Base-by-base conservation (phyloP, 2,888 invertebrate genomes). In the Boloria selene region DNA sequence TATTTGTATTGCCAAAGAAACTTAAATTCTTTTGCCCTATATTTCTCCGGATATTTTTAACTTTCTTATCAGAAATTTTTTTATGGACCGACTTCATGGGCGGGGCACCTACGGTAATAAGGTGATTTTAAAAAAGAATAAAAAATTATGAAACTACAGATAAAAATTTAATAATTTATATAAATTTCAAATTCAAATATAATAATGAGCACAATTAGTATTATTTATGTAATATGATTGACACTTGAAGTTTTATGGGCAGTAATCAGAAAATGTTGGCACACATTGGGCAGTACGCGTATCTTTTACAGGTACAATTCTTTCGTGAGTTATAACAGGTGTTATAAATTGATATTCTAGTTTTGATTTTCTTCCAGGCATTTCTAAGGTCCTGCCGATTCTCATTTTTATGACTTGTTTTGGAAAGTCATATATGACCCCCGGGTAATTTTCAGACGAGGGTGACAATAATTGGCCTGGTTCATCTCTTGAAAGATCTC, bases 331-430 rank as follows among this genome's bases (percentile, higher is more conserved):
- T 14, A 73, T 67, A 16, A 77, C 79, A 3, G 91, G 90, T 18
- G 90, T 92, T n/a, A 90, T 73, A 71, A 92, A 91, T 67, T 89
- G 85, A 73, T 90, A 91, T 73, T 90, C 91, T 0, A 91, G 70
- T 75, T 85, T 90, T 0, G 90, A 82, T 74, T 87, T 90, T 49
- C 88, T 82, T 26, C 87, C 87, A 47, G 84, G 83, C 85, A 87
- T 86, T 73, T 90, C 91, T 31, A 91, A 73, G 10, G 81, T 79
- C 75, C 87, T 90, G 51, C 84, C 86, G 52, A 91, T 78, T 66
- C 87, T 84, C 54, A 91, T 70, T 75, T 89, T 90, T 52, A 90
- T 88, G n/a, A 90, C 85, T 84, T 90, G 87, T 42, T 74, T 70
- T 18, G 86, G 78, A 64, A 82, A 86, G 71, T 90, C 87, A 68